Base-by-base conservation (phyloP, 2,888 invertebrate genomes). In the Drosophila longiperda region DNA sequence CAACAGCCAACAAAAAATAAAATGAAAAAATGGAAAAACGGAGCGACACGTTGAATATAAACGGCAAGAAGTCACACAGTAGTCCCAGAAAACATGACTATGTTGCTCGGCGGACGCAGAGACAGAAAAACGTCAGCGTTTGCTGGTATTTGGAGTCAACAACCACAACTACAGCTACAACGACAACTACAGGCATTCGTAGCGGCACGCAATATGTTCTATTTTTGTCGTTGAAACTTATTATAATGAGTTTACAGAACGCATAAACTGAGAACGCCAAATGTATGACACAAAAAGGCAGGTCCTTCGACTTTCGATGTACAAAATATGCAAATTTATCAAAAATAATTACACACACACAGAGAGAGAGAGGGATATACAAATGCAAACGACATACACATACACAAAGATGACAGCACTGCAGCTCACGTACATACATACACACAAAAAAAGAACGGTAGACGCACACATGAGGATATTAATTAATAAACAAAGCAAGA, bases 161-260 rank as follows among this genome's bases (percentile, higher is more conserved):
- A 76, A 67, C 78, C 78, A 75, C 60, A 78, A 32, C 59, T 45
- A 49, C 61, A 79, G 62, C 80, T 20, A 42, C 20, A 45, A 7
- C 38, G 17, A 17, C 38, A 38, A 45, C 42, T 45, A 45, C 45
- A 23, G 23, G 45, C 23, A 23, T 23, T 57, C 40, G 36, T 58
- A 79, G 63, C 80, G 77, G 77, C 85, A 89, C 85, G 78, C 84
- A 89, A 84, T 87, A 78, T 82, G 82, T 82, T 86, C 85, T 86
- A 86, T 86, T 86, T 86, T 86, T 72, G 82, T 84, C 77, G 67
- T 66, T 72, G 64, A 82, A 83, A 82, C 78, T 70, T 78, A 82
- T 74, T 77, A 77, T 76, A 75, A 75, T 81, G 77, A 71, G 73
- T 67, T 72, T 75, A 76, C 62, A 67, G 59, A 81, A 66, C 65